Evolutionary conservation across 2,113 vertebrate genomes (phyloP), one percentile per base, ranked within the genome.

Genomic region (Xenus cinereus): DNA sequence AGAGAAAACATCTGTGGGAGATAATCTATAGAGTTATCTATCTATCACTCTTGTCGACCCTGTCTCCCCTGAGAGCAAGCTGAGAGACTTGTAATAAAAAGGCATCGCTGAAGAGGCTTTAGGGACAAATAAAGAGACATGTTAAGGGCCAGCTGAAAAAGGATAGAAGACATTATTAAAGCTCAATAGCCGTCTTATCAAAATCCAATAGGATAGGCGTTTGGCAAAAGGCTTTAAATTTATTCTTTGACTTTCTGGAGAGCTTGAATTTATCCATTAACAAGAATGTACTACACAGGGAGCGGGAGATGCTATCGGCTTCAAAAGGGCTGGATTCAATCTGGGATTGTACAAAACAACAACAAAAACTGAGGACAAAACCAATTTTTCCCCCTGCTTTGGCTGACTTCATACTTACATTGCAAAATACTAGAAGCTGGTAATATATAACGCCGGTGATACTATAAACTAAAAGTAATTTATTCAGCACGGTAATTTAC

Each of bases 121-220:
- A 97, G 98, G 98, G 98, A 98, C 97, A 95, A 97, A 98, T 98
- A 98, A 98, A 98, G 98, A 98, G 97, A 97, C 97, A 98, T 97
- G 98, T 98, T 98, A 98, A 98, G 98, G 98, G 98, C 98, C 97
- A 82, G 96, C 97, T 95, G 97, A 95, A 98, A 98, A 98, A 98
- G 97, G 98, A 98, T 98, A 97, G 98, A 96, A 97, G 96, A 98
- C 98, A 97, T 99, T 98, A 98, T 98, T 98, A 98, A 98, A 98
- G 98, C 98, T 98, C 98, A 98, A 98, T 98, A 98, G 98, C 98
- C 97, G 80, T 98, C 98, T 99, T 99, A 99, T 98, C 98, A 98
- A 98, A 98, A 98, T 99, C 98, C 98, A 98, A 97, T 98, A 98
- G 98, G 98, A 98, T 98, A 98, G 98, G 98, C 97, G 96, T 98